Conservation (phyloP, 1,140 invertebrate species). For the Tyrophagus putrescentiae region DNA sequence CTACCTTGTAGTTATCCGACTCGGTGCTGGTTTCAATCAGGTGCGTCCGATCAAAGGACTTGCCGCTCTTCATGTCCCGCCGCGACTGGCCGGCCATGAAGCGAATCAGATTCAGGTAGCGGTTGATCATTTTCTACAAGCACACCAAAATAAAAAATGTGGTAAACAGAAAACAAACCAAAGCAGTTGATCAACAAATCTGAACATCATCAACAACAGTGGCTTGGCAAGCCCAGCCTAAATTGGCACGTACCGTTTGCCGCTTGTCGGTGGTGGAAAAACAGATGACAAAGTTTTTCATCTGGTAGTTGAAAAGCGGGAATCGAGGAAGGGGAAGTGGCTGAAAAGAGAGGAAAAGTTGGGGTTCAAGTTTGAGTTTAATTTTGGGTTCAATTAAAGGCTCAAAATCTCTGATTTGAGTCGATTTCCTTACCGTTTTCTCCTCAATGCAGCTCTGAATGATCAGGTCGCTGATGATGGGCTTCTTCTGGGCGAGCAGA, state of each 20-base stretch:
- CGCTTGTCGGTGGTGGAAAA: slow-evolving; percentile 15
- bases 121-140: slow-evolving; percentile 8
- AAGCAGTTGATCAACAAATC: too few species aligned
- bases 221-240: too few species aligned
- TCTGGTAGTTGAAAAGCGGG: slow-evolving; percentile 17
- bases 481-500: neutral
- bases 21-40: slow-evolving; percentile 68
- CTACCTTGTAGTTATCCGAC: slow-evolving; percentile 64
- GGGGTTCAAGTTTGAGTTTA: neutral
- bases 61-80: slow-evolving; percentile 30
- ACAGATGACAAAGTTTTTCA: slow-evolving; percentile 20
- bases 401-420: too few species aligned
- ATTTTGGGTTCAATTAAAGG: too few species aligned
- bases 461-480: slow-evolving; percentile 15
- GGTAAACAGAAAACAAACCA: slow-evolving; percentile 6
- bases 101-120: slow-evolving; percentile 18
- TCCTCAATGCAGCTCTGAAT: neutral
- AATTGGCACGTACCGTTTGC: slow-evolving; percentile 1
- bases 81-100: slow-evolving; percentile 23
- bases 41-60: slow-evolving; percentile 57
- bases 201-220: too few species aligned
- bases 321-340: neutral
- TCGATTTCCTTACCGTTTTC: neutral
- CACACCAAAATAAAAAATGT: neutral
- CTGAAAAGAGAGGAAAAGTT: neutral